Conservation (phyloP, 2,888 invertebrate species). For the Aspidapion aeneum region DNA sequence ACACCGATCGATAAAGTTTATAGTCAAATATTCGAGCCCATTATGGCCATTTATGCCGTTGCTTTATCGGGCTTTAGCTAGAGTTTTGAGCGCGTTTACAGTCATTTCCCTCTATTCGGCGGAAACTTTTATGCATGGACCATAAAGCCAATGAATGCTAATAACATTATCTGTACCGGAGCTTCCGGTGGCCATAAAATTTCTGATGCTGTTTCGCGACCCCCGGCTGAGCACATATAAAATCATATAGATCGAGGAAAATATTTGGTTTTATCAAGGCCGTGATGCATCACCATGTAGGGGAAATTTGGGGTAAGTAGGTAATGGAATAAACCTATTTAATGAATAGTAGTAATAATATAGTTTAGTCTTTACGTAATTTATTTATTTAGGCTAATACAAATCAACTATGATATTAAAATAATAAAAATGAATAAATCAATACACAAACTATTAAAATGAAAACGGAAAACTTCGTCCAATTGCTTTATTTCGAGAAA, state of each 20-base stretch:
- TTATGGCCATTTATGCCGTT: neutral
- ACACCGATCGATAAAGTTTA: neutral
- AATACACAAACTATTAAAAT: no score
- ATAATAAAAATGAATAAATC: no score
- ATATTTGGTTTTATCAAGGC: neutral
- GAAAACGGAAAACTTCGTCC: no score
- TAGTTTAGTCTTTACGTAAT: no score
- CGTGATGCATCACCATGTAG: no score
- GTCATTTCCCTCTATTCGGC: slow-evolving; percentile 43
- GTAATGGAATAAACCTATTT: no score
- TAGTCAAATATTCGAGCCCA: neutral
- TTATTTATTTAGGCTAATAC: no score
- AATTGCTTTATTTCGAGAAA: no score
- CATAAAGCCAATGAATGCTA: slow-evolving; percentile 62
- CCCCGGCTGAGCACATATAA: neutral
- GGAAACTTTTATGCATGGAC: slow-evolving; percentile 56
- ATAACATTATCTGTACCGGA: slow-evolving; percentile 52
- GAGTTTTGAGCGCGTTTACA: slow-evolving; percentile 27
- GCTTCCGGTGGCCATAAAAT: slow-evolving; percentile 46
- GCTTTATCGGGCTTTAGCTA: neutral
- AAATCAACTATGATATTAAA: no score
- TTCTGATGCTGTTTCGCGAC: slow-evolving; percentile 5
- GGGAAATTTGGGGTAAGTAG: no score
- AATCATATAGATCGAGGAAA: neutral
- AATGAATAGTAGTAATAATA: no score